Evolutionary conservation across 1,140 invertebrate genomes (phyloP).

Genomic region (Neoseiulus cucumeris): DNA sequence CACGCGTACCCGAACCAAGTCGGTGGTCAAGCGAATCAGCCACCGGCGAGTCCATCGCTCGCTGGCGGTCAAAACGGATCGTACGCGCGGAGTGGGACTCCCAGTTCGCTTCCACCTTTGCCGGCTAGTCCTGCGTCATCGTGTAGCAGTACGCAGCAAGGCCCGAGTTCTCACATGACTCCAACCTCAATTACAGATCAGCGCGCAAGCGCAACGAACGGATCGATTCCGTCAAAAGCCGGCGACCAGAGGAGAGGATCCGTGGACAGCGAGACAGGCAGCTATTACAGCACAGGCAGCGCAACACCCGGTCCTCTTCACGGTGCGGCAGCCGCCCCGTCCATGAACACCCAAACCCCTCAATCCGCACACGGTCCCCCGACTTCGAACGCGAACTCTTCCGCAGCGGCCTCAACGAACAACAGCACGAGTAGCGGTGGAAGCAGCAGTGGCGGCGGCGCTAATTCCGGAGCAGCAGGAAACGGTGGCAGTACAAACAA

Average conservation of each 20-base stretch:
- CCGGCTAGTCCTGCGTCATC: constrained; percentile 1
- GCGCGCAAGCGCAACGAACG: too few species aligned
- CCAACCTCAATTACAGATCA: too few species aligned
- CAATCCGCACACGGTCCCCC: too few species aligned
- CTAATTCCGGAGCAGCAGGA: neutral
- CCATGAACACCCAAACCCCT: too few species aligned
- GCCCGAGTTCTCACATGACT: too few species aligned
- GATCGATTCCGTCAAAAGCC: too few species aligned
- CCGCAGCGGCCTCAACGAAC: neutral
- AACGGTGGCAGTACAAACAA: neutral
- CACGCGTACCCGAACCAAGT: too few species aligned
- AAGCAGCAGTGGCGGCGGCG: neutral
- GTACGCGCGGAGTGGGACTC: neutral
- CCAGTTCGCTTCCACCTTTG: neutral
- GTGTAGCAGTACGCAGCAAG: neutral
- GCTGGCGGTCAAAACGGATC: neutral
- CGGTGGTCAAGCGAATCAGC: too few species aligned
- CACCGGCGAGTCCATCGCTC: too few species aligned
- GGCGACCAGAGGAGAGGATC: neutral
- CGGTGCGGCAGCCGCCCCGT: too few species aligned
- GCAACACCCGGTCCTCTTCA: neutral
- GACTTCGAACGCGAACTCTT: too few species aligned
- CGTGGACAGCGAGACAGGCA: constrained; percentile 5
- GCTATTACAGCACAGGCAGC: constrained; percentile 9
- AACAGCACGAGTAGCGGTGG: neutral